These are phyloP conservation scores for Bufo bufo DNA, from an alignment of 2,113 vertebrate genomes.

Conservation along the genomic window DNA sequence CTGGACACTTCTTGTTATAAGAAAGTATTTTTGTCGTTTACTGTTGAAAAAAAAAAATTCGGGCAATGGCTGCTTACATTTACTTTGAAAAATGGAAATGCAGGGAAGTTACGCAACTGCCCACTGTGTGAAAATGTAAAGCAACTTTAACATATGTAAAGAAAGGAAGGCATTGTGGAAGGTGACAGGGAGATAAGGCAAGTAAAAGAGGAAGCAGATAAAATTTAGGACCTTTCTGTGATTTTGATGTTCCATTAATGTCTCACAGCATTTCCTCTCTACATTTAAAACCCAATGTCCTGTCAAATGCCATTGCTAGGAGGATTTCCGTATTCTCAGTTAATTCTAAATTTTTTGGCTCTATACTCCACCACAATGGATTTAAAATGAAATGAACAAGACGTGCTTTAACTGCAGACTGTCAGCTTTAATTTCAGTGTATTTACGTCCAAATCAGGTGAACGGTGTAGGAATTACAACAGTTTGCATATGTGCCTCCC, in stretches of 20 bases:
- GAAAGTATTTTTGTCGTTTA: too few relatives aligned
- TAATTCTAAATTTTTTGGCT: slow-evolving; percentile 11
- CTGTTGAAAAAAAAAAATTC: too few relatives aligned
- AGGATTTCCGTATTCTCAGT: slow-evolving; percentile 13
- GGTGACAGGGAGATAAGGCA: slow-evolving; percentile 22
- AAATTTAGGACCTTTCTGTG: background rate
- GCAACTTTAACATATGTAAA: slow-evolving; percentile 5
- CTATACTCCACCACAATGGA: too few relatives aligned
- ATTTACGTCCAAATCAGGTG: too few relatives aligned
- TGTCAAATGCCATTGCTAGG: slow-evolving; percentile 29
- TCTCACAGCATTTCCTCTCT: slow-evolving; percentile 40
- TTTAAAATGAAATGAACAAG: too few relatives aligned
- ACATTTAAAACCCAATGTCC: slow-evolving; percentile 31
- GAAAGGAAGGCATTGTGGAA: slow-evolving; percentile 22
- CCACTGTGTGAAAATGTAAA: background rate
- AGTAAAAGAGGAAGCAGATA: slow-evolving; percentile 38
- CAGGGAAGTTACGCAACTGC: background rate
- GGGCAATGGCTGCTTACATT: too few relatives aligned
- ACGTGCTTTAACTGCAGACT: too few relatives aligned
- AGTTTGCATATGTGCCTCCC: too few relatives aligned
- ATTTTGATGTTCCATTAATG: slow-evolving; percentile 40
- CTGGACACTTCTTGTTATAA: too few relatives aligned
- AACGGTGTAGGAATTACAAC: too few relatives aligned
- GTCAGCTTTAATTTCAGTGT: too few relatives aligned
- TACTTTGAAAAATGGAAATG: background rate